phyloP scores from a whole-genome alignment of 2,113 vertebrate genomes.

The Chionomys nivalis region DNA sequence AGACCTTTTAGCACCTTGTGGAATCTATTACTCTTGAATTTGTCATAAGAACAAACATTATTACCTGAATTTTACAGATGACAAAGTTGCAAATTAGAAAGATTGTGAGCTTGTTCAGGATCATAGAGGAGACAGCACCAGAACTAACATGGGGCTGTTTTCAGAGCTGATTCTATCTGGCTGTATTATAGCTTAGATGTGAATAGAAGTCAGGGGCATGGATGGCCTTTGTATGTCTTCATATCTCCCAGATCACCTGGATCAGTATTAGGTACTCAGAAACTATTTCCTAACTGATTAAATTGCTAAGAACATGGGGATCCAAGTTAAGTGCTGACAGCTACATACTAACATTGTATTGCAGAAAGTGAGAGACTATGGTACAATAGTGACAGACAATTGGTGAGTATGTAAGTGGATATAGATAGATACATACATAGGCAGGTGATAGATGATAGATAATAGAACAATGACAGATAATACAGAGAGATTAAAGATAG shows the following conservation, averaged over 20 bases:
- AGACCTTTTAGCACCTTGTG: neutral
- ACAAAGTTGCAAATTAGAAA: neutral
- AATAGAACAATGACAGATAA: neutral
- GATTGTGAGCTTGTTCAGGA: neutral
- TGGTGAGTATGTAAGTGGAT: neutral
- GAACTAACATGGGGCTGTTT: conserved; percentile 21
- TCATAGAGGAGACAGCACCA: neutral
- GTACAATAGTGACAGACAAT: neutral
- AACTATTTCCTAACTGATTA: neutral
- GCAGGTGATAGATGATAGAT: neutral
- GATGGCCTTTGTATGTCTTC: neutral
- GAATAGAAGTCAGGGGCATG: neutral
- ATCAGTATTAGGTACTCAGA: neutral
- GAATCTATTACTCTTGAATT: neutral
- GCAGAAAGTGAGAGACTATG: neutral
- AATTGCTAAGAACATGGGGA: neutral
- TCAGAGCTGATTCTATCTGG: neutral
- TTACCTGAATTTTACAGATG: neutral
- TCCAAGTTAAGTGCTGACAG: neutral
- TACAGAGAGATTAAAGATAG: too few species aligned
- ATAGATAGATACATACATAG: neutral
- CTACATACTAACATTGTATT: too few species aligned
- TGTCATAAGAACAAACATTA: neutral
- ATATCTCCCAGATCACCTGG: neutral
- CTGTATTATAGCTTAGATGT: neutral